Base-by-base conservation (phyloP, 2,888 invertebrate genomes). In the Plutella xylostella region DNA sequence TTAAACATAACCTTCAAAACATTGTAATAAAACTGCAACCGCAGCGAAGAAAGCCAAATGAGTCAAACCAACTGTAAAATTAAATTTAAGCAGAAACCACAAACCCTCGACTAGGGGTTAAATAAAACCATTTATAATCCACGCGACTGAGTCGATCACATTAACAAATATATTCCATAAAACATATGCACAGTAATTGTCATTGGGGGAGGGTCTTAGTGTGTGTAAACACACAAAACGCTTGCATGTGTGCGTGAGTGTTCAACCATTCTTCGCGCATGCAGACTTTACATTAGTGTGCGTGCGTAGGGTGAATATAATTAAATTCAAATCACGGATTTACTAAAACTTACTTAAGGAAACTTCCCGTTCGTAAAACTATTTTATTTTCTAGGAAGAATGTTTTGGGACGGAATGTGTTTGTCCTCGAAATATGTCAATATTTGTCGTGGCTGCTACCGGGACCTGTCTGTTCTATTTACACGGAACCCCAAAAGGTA, bases 321-420 rank as follows among this genome's bases (percentile, higher is more conserved):
- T 55, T 50, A 57, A 50, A 59, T 54, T 53, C 48, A 50, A 55
- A 60, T 55, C 51, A 45, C n/a, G 58, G 54, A 61, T 60, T 58
- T 57, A 45, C 49, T n/a, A n/a, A n/a, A n/a, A n/a, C n/a, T n/a
- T n/a, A n/a, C n/a, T n/a, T n/a, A n/a, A n/a, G n/a, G n/a, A n/a
- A n/a, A n/a, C n/a, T n/a, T n/a, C n/a, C n/a, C n/a, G n/a, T n/a
- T n/a, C n/a, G n/a, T n/a, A n/a, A n/a, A n/a, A n/a, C n/a, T n/a
- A n/a, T n/a, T n/a, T n/a, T n/a, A n/a, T 49, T 50, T 72, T 71
- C 72, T 53, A 50, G 56, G 72, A 72, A 72, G 56, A 57, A 52
- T 56, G 51, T 68, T 67, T 71, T 71, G 68, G 68, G 67, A 9
- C 65, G 67, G 65, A 66, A 65, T 48, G 55, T 59, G 54, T 61